These are phyloP conservation scores for Anas platyrhynchos DNA, from an alignment of 2,113 vertebrate species.

Conservation along the genomic window DNA sequence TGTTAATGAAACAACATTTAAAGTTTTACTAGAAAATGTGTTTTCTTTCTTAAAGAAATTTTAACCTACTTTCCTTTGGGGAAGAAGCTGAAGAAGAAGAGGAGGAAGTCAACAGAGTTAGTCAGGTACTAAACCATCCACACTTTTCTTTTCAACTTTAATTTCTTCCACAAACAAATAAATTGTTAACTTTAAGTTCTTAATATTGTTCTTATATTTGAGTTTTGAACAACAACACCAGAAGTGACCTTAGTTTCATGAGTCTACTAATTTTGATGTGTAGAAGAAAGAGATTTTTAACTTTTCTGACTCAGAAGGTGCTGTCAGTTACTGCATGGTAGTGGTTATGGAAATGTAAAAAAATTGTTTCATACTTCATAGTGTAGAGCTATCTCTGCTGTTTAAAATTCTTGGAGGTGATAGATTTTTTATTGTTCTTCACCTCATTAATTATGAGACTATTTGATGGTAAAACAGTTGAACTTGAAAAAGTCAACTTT, in stretches of 20 bases:
- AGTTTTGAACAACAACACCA: not conserved
- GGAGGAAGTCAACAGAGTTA: slow-evolving; percentile 93
- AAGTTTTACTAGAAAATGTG: not conserved
- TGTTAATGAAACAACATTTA: not conserved
- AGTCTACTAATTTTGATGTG: not conserved
- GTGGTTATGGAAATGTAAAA: not conserved
- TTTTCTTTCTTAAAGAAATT: slow-evolving; percentile 84
- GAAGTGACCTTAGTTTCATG: not conserved
- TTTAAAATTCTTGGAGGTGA: not conserved
- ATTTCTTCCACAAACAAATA: not conserved
- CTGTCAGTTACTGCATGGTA: not conserved
- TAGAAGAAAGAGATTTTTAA: not conserved
- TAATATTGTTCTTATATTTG: not conserved
- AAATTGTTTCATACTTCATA: not conserved
- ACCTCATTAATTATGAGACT: not conserved
- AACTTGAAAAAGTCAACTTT: not conserved
- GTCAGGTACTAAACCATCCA: slow-evolving; percentile 82
- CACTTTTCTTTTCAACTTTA: not conserved
- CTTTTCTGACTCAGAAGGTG: not conserved
- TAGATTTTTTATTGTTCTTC: not conserved
- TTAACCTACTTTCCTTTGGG: slow-evolving; percentile 95
- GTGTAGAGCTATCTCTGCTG: not conserved
- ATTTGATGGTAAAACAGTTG: not conserved
- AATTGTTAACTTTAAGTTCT: not conserved
- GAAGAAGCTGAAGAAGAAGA: slow-evolving; percentile 99